Percentiles rank a stretch among this genome's conserved stretches.
phyloP scores from a whole-genome alignment of 2,113 vertebrate genomes.

The Forbesichthys papilliferus region DNA sequence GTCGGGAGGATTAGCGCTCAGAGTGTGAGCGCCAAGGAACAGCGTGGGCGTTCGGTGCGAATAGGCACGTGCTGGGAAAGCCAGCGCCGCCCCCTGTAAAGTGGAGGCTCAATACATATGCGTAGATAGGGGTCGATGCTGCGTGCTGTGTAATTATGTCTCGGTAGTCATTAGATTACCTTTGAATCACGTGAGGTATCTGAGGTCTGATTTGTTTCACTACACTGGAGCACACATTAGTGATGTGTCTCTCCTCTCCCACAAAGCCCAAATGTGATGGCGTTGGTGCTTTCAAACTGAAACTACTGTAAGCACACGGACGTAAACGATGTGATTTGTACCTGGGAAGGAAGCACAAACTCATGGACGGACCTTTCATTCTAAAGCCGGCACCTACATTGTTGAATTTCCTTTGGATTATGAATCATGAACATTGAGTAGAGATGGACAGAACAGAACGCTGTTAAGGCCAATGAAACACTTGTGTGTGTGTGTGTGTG shows the following conservation, averaged over 20 bases:
- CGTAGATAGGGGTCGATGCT: background rate
- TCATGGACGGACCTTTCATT: background rate
- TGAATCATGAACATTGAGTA: constrained; percentile 22
- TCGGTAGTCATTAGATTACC: constrained; percentile 22
- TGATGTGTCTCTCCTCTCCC: background rate
- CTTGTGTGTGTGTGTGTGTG: background rate
- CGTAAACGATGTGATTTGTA: background rate
- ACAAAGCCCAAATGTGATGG: background rate
- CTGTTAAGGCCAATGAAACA: constrained; percentile 24
- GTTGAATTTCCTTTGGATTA: constrained; percentile 36
- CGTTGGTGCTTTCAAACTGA: background rate
- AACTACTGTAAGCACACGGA: constrained; percentile 28
- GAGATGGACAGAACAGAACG: constrained; percentile 11
- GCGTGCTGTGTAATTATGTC: background rate
- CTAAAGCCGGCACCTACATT: background rate
- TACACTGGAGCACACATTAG: constrained; percentile 26
- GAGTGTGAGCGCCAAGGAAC: constrained; percentile 11
- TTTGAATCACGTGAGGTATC: constrained; percentile 6
- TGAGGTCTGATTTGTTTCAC: constrained; percentile 14
- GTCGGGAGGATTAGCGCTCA: constrained; percentile 25
- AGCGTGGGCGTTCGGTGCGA: constrained; percentile 24
- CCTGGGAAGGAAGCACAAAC: constrained; percentile 34
- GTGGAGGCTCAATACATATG: constrained; percentile 3
- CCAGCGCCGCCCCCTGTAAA: constrained; percentile 8
- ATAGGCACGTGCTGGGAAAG: constrained; percentile 27